Base-by-base conservation (phyloP, 2,113 vertebrate species). In the Thymallus thymallus region DNA sequence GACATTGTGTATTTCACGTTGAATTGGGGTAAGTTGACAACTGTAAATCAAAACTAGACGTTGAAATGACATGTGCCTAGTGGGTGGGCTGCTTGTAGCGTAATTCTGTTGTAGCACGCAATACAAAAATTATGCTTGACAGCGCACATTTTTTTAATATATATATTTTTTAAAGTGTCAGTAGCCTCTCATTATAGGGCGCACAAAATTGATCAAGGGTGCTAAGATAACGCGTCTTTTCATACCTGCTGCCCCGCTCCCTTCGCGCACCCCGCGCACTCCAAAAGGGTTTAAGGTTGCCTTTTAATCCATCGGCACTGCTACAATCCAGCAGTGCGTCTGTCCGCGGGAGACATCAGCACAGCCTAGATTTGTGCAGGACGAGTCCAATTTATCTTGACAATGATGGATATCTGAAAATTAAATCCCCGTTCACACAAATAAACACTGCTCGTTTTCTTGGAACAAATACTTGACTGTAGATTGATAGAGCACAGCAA, bases 301-400 rank as follows among this genome's bases (percentile, higher is more conserved):
- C 84, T 71, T 86, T 93, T 79, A 96, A 65, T 92, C 90, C 93
- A 91, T 94, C 88, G 24, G 91, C 83, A 92, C 94, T 89, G 85
- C 88, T 76, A 90, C 91, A 91, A 88, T 93, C 93, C 92, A 88
- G 78, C 74, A 72, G 48, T 9, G 82, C 29, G 67, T 71, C 69
- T 80, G 72, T 32, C 81, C 14, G 45, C 62, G 70, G 84, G 76
- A 81, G 60, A 82, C 83, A 87, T 91, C 75, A 80, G 82, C 62
- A 41, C 41, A 69, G 76, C 82, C 79, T 79, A 71, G 77, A 55
- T 18, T 32, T 46, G 32, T 68, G n/a, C 18, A 22, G 10, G 18
- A 35, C 18, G 7, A 3, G 35, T 68, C 66, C 20, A 68, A 41
- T 45, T 35, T 41, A 10, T 32, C 65, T 30, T 18, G 26, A 29